Evolutionary conservation across 2,113 vertebrate genomes (phyloP).

Genomic region (Amphiprion percula): DNA sequence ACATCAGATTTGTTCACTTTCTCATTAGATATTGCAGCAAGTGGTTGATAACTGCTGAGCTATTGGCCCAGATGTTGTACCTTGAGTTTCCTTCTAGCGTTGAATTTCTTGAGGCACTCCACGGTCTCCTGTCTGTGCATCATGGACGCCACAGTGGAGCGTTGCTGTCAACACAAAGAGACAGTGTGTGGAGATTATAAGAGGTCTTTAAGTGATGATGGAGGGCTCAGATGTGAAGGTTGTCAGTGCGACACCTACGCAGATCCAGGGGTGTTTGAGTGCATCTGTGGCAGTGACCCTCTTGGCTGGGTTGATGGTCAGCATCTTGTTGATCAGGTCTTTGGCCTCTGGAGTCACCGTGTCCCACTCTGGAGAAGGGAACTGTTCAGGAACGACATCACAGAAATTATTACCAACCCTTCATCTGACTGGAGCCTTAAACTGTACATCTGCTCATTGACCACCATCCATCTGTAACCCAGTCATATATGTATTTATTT

Average conservation of each 20-base stretch:
- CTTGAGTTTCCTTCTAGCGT: slow-evolving; percentile 96
- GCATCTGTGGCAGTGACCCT: slow-evolving; percentile 94
- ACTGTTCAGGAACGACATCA: slow-evolving; percentile 78
- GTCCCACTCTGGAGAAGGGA: slow-evolving; percentile 98
- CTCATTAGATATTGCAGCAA: too few relatives aligned
- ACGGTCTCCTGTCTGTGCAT: slow-evolving; percentile 99
- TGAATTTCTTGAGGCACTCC: slow-evolving; percentile 98
- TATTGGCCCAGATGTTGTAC: slow-evolving; percentile 66
- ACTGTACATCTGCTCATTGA: too few relatives aligned
- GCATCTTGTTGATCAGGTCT: slow-evolving; percentile 99
- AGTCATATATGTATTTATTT: too few relatives aligned
- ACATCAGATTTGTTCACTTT: too few relatives aligned
- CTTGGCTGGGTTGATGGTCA: slow-evolving; percentile 97
- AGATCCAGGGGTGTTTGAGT: slow-evolving; percentile 98
- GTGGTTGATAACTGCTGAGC: too few relatives aligned
- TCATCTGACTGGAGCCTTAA: not conserved
- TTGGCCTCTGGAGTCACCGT: slow-evolving; percentile 98
- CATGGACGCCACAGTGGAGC: slow-evolving; percentile 98
- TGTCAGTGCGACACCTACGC: slow-evolving; percentile 83
- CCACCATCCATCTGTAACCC: too few relatives aligned
- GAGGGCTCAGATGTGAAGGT: not conserved
- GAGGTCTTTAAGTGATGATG: not conserved
- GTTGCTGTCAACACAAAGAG: slow-evolving; percentile 88
- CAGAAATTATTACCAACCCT: not conserved
- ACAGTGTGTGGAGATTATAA: not conserved